These are phyloP conservation scores for Melanostigma gelatinosum DNA, from an alignment of 2,113 vertebrate species.

Conservation along the genomic window DNA sequence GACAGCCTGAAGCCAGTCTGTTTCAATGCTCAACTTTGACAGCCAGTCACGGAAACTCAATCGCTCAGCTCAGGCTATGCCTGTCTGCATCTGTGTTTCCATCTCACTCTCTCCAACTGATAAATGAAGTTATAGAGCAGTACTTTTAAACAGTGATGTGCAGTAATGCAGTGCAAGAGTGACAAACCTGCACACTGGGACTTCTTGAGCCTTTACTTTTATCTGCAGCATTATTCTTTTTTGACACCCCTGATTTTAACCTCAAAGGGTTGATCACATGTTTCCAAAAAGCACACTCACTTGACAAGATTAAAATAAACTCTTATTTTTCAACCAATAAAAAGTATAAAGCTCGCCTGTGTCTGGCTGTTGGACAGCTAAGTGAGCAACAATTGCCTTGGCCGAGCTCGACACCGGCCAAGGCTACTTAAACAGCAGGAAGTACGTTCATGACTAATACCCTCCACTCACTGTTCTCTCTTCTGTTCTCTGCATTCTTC, in stretches of 20 bases:
- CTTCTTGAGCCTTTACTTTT: constrained; percentile 1
- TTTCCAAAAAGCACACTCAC: constrained; percentile 22
- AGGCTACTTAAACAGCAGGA: constrained; percentile 62
- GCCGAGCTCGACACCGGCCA: constrained; percentile 41
- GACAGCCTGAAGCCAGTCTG: constrained; percentile 31
- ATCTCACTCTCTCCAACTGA: constrained; percentile 27
- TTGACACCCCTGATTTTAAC: constrained; percentile 15
- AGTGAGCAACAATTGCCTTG: constrained; percentile 65
- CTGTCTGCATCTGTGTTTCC: constrained; percentile 26
- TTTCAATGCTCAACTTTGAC: constrained; percentile 48
- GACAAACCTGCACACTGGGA: constrained; percentile 12
- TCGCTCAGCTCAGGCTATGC: constrained; percentile 37
- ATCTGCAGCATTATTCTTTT: constrained; percentile 9
- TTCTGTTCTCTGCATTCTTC: constrained; percentile 12
- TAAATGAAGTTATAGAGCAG: constrained; percentile 7
- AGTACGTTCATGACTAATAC: constrained; percentile 64
- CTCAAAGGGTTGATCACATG: constrained; percentile 17
- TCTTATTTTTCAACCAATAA: constrained; percentile 27
- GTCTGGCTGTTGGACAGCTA: constrained; percentile 64
- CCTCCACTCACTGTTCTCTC: constrained; percentile 34
- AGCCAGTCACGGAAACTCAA: constrained; percentile 46
- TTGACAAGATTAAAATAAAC: constrained; percentile 13
- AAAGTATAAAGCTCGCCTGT: constrained; percentile 1
- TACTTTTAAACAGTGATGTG: constrained; percentile 43
- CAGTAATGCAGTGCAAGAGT: constrained; percentile 17